Conservation (phyloP, 2,113 vertebrate species). For the Scomber japonicus region DNA sequence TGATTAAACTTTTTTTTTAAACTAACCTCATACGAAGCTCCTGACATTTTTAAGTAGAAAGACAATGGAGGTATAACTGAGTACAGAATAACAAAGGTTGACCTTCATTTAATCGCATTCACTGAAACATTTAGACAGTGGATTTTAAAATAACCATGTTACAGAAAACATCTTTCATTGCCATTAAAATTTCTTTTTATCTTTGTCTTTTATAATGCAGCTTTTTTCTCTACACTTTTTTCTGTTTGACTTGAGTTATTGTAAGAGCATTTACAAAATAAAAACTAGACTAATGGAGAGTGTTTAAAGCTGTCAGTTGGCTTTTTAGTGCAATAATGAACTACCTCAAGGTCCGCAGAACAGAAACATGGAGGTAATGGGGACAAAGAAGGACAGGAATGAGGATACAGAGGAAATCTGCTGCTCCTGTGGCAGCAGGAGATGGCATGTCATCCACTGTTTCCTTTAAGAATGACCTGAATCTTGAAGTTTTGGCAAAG, state of each 20-base stretch:
- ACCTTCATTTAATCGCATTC: conserved; percentile 1
- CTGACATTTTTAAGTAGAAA: not conserved
- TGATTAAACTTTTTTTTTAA: not conserved
- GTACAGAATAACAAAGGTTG: not conserved
- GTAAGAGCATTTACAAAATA: conserved; percentile 4
- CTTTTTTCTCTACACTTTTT: not conserved
- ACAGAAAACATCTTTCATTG: not conserved
- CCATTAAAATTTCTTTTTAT: conserved; percentile 1
- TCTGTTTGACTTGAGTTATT: not conserved
- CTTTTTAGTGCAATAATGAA: conserved; percentile 7
- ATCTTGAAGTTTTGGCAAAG: too few relatives aligned
- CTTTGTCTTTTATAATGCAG: not conserved
- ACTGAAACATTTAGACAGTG: not conserved
- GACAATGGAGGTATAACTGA: not conserved
- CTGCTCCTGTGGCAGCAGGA: conserved; percentile 24
- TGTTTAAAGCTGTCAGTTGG: not conserved
- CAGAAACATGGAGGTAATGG: conserved; percentile 15
- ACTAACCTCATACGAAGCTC: not conserved
- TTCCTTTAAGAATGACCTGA: conserved; percentile 54
- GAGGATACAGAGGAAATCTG: conserved; percentile 9
- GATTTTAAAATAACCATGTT: not conserved
- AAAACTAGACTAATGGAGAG: not conserved
- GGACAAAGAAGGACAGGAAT: conserved; percentile 20
- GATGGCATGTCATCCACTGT: conserved; percentile 6
- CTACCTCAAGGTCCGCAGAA: not conserved